Evolutionary conservation across 2,888 invertebrate species (phyloP).

Genomic region (Lasioglossum pauxillum): DNA sequence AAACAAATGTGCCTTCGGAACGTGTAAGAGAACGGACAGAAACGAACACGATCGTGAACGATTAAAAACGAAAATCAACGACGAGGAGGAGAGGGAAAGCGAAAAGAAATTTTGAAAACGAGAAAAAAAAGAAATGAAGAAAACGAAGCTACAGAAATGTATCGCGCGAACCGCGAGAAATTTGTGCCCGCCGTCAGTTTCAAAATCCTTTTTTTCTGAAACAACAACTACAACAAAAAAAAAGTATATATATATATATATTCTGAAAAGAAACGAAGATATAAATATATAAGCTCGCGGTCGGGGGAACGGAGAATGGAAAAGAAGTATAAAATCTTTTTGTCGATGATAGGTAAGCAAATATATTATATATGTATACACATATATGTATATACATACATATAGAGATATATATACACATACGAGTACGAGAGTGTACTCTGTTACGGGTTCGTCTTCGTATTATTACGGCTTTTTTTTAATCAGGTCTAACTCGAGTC

Average conservation of each 20-base stretch:
- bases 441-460: constrained; percentile 60
- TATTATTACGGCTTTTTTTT: constrained; percentile 63
- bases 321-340: constrained; percentile 52
- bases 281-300: constrained; percentile 40
- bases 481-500: constrained; percentile 71
- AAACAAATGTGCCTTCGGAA: constrained; percentile 76
- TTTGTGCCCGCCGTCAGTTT: constrained; percentile 46
- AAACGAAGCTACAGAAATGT: constrained; percentile 14
- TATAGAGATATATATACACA: constrained; percentile 43
- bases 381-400: constrained; percentile 48
- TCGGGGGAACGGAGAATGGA: background rate
- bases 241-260: constrained; percentile 7
- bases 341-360: constrained; percentile 50
- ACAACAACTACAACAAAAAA: background rate
- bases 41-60: constrained; percentile 3
- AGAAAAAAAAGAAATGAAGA: background rate
- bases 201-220: constrained; percentile 20
- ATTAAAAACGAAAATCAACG: background rate
- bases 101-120: constrained; percentile 2
- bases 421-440: constrained; percentile 40
- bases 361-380: constrained; percentile 59
- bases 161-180: constrained; percentile 39
- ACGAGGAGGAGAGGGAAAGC: constrained; percentile 1
- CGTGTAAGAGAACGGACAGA: constrained; percentile 36
- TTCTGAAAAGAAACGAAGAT: background rate